These are phyloP conservation scores for Peromyscus leucopus DNA, from an alignment of 2,113 vertebrate species.

Conservation along the genomic window DNA sequence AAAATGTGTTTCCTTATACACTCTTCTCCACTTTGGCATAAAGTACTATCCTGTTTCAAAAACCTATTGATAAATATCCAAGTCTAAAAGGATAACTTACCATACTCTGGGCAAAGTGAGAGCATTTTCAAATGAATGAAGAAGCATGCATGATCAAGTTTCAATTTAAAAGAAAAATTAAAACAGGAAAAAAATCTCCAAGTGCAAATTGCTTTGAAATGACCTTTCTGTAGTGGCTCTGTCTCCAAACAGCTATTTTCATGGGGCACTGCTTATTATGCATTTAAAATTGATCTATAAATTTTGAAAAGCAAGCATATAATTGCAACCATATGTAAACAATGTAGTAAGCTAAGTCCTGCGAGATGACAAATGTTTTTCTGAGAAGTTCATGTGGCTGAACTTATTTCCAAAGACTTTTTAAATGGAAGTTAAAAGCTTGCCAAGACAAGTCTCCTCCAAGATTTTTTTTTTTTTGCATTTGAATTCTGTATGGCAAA, in stretches of 20 bases:
- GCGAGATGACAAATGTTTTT: not conserved
- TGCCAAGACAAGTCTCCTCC: not conserved
- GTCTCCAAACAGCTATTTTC: slow-evolving; percentile 58
- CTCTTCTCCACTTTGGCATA: not conserved
- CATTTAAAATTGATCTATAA: slow-evolving; percentile 54
- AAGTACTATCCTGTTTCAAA: slow-evolving; percentile 22
- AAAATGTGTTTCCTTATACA: not conserved
- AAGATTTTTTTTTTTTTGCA: slow-evolving; percentile 53
- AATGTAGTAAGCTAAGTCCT: slow-evolving; percentile 44
- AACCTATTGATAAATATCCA: slow-evolving; percentile 51
- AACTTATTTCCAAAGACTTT: slow-evolving; percentile 34
- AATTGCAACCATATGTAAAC: slow-evolving; percentile 51
- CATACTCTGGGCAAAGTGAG: not conserved
- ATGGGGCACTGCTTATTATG: not conserved
- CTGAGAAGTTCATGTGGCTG: not conserved
- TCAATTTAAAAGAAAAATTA: slow-evolving; percentile 74
- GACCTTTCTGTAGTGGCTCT: slow-evolving; percentile 53
- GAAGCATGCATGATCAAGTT: slow-evolving; percentile 70
- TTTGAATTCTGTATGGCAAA: slow-evolving; percentile 66
- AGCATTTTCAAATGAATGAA: slow-evolving; percentile 62
- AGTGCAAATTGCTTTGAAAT: slow-evolving; percentile 68
- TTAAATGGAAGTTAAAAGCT: slow-evolving; percentile 25
- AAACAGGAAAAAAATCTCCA: slow-evolving; percentile 34
- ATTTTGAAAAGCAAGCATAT: slow-evolving; percentile 60
- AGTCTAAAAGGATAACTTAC: slow-evolving; percentile 56